Percentiles rank a stretch among this genome's conserved stretches.
phyloP scores from a whole-genome alignment of 2,797 vertebrate genomes.

The Rhinogobio ventralis region DNA sequence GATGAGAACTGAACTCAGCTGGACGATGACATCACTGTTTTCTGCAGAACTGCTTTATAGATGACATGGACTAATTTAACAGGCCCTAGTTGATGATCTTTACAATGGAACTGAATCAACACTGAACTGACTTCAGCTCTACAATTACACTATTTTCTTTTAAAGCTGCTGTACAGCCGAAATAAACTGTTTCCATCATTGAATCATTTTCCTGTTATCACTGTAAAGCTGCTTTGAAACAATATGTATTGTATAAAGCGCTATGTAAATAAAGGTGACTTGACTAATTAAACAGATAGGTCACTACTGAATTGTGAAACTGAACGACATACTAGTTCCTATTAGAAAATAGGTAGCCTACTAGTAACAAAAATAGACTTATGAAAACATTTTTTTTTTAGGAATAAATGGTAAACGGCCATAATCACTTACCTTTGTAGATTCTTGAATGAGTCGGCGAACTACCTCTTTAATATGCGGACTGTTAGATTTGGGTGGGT shows the following conservation, averaged over 20 bases:
- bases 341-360: background rate
- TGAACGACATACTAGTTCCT: background rate
- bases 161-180: background rate
- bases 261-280: background rate
- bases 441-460: conserved; percentile 88
- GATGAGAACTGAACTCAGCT: no score
- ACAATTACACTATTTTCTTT: background rate
- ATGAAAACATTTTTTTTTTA: background rate
- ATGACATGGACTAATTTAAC: no score
- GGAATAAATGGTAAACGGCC: background rate
- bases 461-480: conserved; percentile 94
- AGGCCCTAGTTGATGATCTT: no score
- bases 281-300: background rate
- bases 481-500: conserved; percentile 87
- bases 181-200: background rate
- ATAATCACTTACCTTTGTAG: conserved; percentile 83
- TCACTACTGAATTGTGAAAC: background rate
- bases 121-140: no score
- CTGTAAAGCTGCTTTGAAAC: no score
- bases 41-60: no score
- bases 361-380: background rate
- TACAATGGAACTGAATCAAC: no score
- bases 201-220: background rate
- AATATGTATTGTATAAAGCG: no score
- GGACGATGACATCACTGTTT: no score